Conservation (phyloP, 2,888 invertebrate species). For the Globia sparganii region DNA sequence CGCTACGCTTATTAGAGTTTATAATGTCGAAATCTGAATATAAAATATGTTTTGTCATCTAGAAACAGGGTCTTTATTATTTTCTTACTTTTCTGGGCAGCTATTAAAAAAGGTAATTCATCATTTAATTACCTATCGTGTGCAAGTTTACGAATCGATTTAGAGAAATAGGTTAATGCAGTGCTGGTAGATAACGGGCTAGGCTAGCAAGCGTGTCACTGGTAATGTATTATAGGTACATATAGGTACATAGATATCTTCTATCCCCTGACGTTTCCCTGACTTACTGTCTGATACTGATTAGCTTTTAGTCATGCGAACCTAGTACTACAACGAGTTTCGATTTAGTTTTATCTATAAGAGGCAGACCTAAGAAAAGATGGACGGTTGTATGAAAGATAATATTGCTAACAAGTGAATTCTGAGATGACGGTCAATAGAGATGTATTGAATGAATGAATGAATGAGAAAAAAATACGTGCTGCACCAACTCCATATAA, state of each 20-base stretch:
- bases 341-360: too few relatives aligned
- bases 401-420: not conserved
- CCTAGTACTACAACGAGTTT: not conserved
- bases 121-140: slow-evolving; percentile 31
- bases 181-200: slow-evolving; percentile 50
- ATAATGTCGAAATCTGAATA: slow-evolving; percentile 49
- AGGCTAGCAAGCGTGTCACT: slow-evolving; percentile 52
- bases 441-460: not conserved
- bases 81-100: not conserved
- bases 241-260: slow-evolving; percentile 43
- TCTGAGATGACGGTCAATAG: not conserved
- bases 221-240: slow-evolving; percentile 61
- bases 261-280: slow-evolving; percentile 33
- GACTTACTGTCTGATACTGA: slow-evolving; percentile 31
- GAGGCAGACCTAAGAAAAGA: not conserved
- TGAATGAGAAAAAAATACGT: too few relatives aligned
- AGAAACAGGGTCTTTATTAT: slow-evolving; percentile 23
- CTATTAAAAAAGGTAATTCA: slow-evolving; percentile 10
- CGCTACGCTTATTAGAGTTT: slow-evolving; percentile 56
- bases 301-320: slow-evolving; percentile 22
- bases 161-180: slow-evolving; percentile 53
- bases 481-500: not conserved
- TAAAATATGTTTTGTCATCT: slow-evolving; percentile 37
- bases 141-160: slow-evolving; percentile 38
- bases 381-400: not conserved